A percentile compares a stretch with the other conserved stretches of the same genome.
Evolutionary conservation across 2,888 invertebrate genomes (phyloP).

Genomic region (Shargacucullia verbasci): DNA sequence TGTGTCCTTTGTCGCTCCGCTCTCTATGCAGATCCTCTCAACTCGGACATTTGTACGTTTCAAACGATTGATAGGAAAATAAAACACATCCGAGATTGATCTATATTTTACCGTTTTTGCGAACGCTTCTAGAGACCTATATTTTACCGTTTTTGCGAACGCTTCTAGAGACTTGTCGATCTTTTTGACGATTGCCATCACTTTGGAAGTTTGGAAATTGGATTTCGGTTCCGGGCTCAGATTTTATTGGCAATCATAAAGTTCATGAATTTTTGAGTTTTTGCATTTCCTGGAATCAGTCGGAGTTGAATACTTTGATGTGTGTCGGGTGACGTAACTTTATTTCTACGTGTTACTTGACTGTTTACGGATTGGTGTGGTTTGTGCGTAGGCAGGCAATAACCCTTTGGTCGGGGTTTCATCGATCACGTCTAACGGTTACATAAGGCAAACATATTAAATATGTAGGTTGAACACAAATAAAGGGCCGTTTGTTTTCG

Average conservation of each 20-base stretch:
- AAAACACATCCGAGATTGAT: constrained; percentile 53
- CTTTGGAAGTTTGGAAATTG: constrained; percentile 51
- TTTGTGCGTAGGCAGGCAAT: constrained; percentile 54
- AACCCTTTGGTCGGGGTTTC: constrained; percentile 67
- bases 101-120: constrained; percentile 48
- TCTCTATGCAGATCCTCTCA: constrained; percentile 62
- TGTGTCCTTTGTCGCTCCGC: constrained; percentile 62
- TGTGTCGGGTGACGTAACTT: constrained; percentile 18
- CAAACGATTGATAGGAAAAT: constrained; percentile 63
- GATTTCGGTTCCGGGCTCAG: constrained; percentile 37
- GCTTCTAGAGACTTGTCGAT: constrained; percentile 40
- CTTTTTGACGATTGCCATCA: constrained; percentile 49
- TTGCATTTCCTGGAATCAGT: constrained; percentile 9
- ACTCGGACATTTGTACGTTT: constrained; percentile 62
- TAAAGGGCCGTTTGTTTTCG: constrained; percentile 16
- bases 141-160: constrained; percentile 46
- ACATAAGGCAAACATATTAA: constrained; percentile 47
- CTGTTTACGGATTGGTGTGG: constrained; percentile 58
- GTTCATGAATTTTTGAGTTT: constrained; percentile 43
- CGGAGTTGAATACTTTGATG: constrained; percentile 10
- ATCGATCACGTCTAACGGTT: constrained; percentile 58
- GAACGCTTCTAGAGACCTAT: constrained; percentile 39
- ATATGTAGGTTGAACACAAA: constrained; percentile 23
- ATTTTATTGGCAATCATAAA: constrained; percentile 50
- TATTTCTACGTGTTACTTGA: constrained; percentile 4